Percentiles rank a stretch among this genome's conserved stretches.
phyloP scores from a whole-genome alignment of 2,113 vertebrate species.

The human region DNA sequence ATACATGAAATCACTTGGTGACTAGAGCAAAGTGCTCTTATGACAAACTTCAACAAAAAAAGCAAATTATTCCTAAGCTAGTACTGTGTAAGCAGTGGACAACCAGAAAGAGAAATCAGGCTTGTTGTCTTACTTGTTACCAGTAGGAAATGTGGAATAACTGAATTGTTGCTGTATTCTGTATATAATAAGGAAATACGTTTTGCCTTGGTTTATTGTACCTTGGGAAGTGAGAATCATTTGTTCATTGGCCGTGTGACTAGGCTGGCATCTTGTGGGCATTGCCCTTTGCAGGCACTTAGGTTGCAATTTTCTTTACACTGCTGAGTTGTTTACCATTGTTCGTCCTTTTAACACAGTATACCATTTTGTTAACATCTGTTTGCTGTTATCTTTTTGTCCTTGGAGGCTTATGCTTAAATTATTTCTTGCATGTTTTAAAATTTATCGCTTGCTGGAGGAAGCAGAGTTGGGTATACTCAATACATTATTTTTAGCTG shows the following conservation, averaged over 20 bases:
- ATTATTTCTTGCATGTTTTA: not conserved
- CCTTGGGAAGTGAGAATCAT: not conserved
- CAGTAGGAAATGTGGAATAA: not conserved
- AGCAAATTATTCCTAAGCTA: not conserved
- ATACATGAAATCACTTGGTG: not conserved
- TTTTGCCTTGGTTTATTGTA: not conserved
- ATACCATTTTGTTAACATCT: not conserved
- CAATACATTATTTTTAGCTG: not conserved
- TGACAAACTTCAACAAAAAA: not conserved
- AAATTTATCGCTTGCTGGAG: slow-evolving; percentile 4
- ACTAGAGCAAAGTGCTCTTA: not conserved
- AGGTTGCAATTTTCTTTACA: not conserved
- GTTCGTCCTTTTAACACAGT: not conserved
- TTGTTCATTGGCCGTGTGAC: not conserved
- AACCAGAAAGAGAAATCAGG: not conserved
- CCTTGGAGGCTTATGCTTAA: not conserved
- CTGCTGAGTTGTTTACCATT: not conserved
- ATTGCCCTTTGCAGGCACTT: not conserved
- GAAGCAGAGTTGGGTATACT: not conserved
- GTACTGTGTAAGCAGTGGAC: not conserved
- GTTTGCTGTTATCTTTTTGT: not conserved
- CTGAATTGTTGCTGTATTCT: not conserved
- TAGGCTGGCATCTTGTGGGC: not conserved
- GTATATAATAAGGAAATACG: not conserved
- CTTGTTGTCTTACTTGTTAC: not conserved